phyloP scores from a whole-genome alignment of 2,797 vertebrate genomes.

The Rachycentron canadum region DNA sequence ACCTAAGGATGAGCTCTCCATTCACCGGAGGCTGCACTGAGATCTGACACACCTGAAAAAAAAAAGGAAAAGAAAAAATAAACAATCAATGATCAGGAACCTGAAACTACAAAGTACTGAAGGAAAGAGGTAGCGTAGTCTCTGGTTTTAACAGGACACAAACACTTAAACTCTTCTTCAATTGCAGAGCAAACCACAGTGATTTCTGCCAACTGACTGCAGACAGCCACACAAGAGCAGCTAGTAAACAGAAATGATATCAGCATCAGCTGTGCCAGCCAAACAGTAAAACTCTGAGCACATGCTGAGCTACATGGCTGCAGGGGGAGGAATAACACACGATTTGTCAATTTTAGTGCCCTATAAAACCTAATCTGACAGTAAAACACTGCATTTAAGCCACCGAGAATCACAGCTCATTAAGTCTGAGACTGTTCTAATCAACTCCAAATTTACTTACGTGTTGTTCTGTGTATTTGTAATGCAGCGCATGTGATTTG shows the following conservation, averaged over 20 bases:
- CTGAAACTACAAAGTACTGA: constrained; percentile 6
- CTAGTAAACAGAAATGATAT: constrained; percentile 74
- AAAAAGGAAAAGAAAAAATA: constrained; percentile 8
- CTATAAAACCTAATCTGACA: constrained; percentile 63
- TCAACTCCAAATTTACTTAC: constrained; percentile 42
- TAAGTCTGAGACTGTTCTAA: constrained; percentile 53
- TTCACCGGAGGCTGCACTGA: constrained; percentile 95
- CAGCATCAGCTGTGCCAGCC: constrained; percentile 56
- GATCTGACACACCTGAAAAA: constrained; percentile 92
- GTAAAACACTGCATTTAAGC: constrained; percentile 71
- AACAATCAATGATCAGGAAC: not conserved
- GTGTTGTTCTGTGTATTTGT: constrained; percentile 17
- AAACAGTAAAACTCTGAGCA: constrained; percentile 63
- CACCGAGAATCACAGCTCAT: constrained; percentile 59
- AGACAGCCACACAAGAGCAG: constrained; percentile 60
- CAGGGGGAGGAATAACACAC: constrained; percentile 60
- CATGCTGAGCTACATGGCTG: constrained; percentile 59
- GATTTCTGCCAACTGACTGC: constrained; percentile 42
- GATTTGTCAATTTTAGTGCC: constrained; percentile 63
- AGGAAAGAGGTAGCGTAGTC: not conserved
- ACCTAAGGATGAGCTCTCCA: constrained; percentile 94
- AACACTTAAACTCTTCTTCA: constrained; percentile 32
- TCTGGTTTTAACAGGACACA: constrained; percentile 6
- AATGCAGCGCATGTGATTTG: not conserved
- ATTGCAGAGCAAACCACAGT: constrained; percentile 42